A percentile compares a stretch with the other conserved stretches of the same genome.
Evolutionary conservation across 92 coral and sea anemone species (phyloP).

Genomic region (Parazoanthus atlanticus): DNA sequence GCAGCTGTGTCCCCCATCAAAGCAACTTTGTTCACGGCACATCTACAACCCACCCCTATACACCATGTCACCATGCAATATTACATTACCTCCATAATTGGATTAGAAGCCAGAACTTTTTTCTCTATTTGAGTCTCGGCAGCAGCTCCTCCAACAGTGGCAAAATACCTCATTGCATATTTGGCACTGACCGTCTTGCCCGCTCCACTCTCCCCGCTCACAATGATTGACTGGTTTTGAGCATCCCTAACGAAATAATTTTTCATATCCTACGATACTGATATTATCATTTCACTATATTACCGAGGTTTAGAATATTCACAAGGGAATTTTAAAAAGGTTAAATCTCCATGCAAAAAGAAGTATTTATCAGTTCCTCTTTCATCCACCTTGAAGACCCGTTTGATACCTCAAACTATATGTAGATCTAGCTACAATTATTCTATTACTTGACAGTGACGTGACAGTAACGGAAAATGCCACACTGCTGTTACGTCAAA

Average conservation of each 20-base stretch:
- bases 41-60: neutral
- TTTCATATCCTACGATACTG: too few relatives aligned
- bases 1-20: neutral
- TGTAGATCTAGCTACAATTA: too few relatives aligned
- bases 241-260: conserved; percentile 64
- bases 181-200: conserved; percentile 99
- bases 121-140: conserved; percentile 97
- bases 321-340: too few relatives aligned
- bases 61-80: neutral
- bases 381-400: too few relatives aligned
- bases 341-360: neutral
- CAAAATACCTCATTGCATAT: conserved; percentile 99
- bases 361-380: neutral
- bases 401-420: too few relatives aligned
- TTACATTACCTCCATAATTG: conserved; percentile 89
- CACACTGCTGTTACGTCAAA: too few relatives aligned
- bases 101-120: conserved; percentile 96
- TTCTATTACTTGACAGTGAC: too few relatives aligned
- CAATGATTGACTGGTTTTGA: conserved; percentile 94
- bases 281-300: neutral
- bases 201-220: conserved; percentile 99
- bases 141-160: conserved; percentile 96
- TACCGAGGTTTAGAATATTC: too few relatives aligned
- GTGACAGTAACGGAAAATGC: too few relatives aligned
- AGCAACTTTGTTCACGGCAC: conserved; percentile 16